Conservation (phyloP, 35 echinoderm and acorn worm genomes). For the Apostichopus parvimensis region DNA sequence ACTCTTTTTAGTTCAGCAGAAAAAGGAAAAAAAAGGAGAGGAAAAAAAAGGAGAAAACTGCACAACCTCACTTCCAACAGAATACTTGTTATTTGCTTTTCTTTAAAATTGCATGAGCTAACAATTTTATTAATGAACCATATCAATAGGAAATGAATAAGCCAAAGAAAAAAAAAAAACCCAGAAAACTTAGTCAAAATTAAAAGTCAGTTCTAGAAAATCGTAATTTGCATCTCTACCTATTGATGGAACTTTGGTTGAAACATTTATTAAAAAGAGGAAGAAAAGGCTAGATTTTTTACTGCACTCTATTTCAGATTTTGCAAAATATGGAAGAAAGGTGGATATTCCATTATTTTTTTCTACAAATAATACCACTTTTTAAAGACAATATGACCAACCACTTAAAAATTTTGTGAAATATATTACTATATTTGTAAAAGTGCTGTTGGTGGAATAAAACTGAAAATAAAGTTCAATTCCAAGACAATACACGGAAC, state of each 20-base stretch:
- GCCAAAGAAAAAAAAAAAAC: neutral
- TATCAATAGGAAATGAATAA: neutral
- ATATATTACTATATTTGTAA: no score
- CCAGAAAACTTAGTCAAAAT: neutral
- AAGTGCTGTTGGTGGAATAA: no score
- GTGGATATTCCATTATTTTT: neutral
- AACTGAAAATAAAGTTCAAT: no score
- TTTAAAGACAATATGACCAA: no score
- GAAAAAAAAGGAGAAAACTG: neutral
- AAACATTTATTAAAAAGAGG: neutral
- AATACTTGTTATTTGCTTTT: slow-evolving; percentile 8
- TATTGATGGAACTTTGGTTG: neutral
- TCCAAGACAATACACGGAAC: no score
- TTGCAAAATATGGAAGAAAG: slow-evolving; percentile 1
- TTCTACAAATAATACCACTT: no score
- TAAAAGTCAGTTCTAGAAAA: neutral
- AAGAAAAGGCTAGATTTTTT: neutral
- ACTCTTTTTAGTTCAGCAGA: neutral
- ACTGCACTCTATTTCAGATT: neutral
- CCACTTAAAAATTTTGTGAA: no score
- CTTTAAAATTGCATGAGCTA: neutral
- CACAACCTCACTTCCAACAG: neutral
- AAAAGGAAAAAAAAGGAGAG: neutral
- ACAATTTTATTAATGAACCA: neutral
- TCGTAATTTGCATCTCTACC: neutral